These are phyloP conservation scores for Aselliscus stoliczkanus DNA, from an alignment of 2,797 vertebrate genomes.

Conservation along the genomic window DNA sequence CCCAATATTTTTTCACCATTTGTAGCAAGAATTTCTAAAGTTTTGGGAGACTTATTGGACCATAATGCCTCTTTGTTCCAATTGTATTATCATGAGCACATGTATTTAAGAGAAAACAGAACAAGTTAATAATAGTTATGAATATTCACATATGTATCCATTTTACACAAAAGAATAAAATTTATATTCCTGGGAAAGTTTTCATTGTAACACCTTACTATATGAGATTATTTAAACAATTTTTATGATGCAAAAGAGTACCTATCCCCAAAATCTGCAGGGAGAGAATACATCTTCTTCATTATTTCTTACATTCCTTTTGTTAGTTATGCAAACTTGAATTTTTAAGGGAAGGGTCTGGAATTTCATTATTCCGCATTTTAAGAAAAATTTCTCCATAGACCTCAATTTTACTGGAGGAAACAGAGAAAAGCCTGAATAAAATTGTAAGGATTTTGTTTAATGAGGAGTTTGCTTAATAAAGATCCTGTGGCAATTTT, in stretches of 20 bases:
- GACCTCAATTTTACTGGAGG: background rate
- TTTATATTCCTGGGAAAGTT: background rate
- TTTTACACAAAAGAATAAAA: background rate
- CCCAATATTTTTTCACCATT: background rate
- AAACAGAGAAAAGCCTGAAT: background rate
- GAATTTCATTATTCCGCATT: background rate
- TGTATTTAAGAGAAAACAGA: background rate
- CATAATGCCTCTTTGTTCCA: background rate
- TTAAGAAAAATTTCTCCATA: background rate
- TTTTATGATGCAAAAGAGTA: background rate
- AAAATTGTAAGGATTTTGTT: background rate
- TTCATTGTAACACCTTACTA: background rate
- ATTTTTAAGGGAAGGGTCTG: background rate
- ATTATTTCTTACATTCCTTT: background rate
- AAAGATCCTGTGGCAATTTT: background rate
- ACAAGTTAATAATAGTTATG: background rate
- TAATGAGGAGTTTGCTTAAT: background rate
- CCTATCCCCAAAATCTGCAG: background rate
- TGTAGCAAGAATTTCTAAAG: background rate
- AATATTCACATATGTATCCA: background rate
- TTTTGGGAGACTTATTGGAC: background rate
- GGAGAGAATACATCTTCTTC: background rate
- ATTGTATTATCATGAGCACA: background rate
- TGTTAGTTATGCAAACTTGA: background rate
- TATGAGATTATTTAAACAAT: background rate